phyloP scores from a whole-genome alignment of 2,797 vertebrate genomes.

The Momotus momota region DNA sequence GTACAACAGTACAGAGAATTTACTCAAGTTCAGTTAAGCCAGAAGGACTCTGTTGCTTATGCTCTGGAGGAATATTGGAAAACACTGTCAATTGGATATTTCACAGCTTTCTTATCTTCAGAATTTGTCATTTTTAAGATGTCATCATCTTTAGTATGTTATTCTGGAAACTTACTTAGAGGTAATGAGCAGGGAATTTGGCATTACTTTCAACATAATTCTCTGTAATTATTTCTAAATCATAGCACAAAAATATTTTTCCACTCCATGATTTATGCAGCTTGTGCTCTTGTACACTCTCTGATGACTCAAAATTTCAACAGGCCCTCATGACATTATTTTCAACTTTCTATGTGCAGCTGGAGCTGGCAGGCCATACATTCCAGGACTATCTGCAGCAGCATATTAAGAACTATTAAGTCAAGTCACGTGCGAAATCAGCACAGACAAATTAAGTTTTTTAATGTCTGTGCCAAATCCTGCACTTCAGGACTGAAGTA shows the following conservation, averaged over 20 bases:
- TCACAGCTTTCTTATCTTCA: conserved; percentile 38
- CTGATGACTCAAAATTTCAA: conserved; percentile 70
- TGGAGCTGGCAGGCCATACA: conserved; percentile 25
- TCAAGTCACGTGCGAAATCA: conserved; percentile 1
- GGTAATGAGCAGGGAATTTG: conserved; percentile 61
- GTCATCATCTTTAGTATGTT: conserved; percentile 46
- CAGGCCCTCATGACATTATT: conserved; percentile 37
- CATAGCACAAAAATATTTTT: conserved; percentile 63
- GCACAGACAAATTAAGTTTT: neutral
- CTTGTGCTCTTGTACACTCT: conserved; percentile 43
- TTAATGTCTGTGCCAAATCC: neutral
- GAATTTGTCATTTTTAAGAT: conserved; percentile 37
- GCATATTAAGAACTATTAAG: conserved; percentile 5
- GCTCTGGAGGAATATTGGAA: conserved; percentile 14
- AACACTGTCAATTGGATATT: conserved; percentile 34
- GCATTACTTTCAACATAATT: conserved; percentile 57
- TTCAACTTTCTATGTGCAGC: conserved; percentile 34
- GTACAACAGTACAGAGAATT: neutral
- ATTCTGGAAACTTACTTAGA: conserved; percentile 62
- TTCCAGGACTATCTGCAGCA: neutral
- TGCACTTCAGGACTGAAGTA: neutral
- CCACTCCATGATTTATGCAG: conserved; percentile 54
- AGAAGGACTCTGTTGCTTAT: neutral
- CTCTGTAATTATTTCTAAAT: conserved; percentile 62
- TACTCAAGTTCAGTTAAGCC: neutral